Base-by-base conservation (phyloP, 2,888 invertebrate species). In the Melanostoma mellinum region DNA sequence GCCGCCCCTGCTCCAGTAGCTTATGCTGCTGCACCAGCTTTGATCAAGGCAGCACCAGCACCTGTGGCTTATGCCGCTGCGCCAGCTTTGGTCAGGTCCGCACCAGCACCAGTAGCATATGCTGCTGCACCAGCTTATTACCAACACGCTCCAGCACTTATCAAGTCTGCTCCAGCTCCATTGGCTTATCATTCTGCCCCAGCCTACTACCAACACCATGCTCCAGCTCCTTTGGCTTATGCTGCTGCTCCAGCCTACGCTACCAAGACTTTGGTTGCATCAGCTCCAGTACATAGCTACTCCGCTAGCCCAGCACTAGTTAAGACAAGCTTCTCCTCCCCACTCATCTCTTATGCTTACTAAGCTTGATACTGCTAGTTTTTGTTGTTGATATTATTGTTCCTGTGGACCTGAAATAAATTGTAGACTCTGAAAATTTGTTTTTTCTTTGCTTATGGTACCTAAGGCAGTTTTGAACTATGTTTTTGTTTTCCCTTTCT, bases 311-410 rank as follows among this genome's bases (percentile, higher is more conserved):
- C 90, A 79, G 87, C 89, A 60, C 73, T 90, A 63, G 89, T 90
- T 58, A 90, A 88, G 86, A 90, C 90, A 30, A 88, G 87, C 73
- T 90, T 87, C 78, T 88, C 90, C 6, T 89, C 90, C 38, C 90
- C 90, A 52, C 88, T 89, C 79, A 89, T 90, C 86, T 89, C 89
- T 67, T 90, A 90, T 76, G 89, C 89, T 77, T 90, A 89, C 85
- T 90, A 88, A 86, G 9, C 2, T 8, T 4, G 3, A n/a, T 52
- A 61, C 20, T 3, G 35, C 20, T 4, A 35, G 6, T 56, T 60
- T 9, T 36, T 61, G 35, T 61, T 61, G 46, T 61, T 61, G 35
- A 61, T 46, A 35, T 46, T 46, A 3, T 61, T 46, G 35, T 46
- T 35, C 32, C 36, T 61, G 20, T 61, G 46, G 20, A 61, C 46